These are phyloP conservation scores for Leptinotarsa rubiginosa DNA, from an alignment of 2,888 invertebrate genomes.

Conservation along the genomic window DNA sequence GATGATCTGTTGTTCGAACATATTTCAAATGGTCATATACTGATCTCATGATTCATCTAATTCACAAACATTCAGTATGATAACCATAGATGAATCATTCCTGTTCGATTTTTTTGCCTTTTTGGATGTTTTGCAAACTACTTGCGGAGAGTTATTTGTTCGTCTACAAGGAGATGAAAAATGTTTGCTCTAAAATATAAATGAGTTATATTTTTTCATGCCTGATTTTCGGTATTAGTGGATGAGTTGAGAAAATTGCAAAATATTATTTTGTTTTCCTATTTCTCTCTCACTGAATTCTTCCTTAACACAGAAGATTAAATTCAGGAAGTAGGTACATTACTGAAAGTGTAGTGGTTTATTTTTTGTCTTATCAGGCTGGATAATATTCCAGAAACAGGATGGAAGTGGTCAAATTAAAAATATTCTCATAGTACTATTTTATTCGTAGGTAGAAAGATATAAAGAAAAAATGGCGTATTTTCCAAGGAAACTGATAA, in stretches of 20 bases:
- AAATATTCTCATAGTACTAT: conserved; percentile 5
- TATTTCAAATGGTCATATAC: background rate
- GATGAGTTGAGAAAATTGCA: background rate
- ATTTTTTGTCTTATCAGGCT: conserved; percentile 10
- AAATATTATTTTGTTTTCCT: background rate
- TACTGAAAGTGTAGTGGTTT: background rate
- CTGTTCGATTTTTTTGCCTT: background rate
- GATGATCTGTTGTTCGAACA: conserved; percentile 1
- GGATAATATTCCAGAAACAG: conserved; percentile 30
- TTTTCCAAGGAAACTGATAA: background rate
- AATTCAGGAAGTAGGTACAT: conserved; percentile 3
- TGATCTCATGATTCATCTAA: background rate
- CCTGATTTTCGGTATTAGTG: no score
- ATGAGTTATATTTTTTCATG: no score
- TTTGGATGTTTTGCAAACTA: no score
- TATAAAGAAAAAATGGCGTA: background rate
- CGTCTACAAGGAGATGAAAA: no score
- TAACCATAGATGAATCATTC: background rate
- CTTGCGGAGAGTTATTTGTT: no score
- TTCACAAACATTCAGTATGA: background rate
- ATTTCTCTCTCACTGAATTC: background rate
- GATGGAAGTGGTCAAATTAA: conserved; percentile 33
- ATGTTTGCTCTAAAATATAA: no score
- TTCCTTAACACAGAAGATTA: background rate
- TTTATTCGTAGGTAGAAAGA: background rate